A percentile compares a stretch with the other conserved stretches of the same genome.
These are phyloP conservation scores for Montipora capricornis DNA, from an alignment of 64 coral and sea anemone genomes.

Conservation along the genomic window DNA sequence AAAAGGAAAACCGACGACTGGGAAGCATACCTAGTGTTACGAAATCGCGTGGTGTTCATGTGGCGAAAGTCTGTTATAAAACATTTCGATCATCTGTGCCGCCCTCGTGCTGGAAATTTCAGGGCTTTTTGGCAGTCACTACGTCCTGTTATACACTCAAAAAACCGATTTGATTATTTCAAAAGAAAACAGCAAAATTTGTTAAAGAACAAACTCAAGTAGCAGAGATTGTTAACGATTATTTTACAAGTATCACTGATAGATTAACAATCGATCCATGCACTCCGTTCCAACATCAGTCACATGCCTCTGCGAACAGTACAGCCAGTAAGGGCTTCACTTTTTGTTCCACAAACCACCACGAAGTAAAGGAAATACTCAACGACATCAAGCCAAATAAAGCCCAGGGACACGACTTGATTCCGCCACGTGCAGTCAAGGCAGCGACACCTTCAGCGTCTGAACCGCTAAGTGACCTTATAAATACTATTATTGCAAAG, in stretches of 20 bases:
- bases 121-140: slow-evolving; percentile 16
- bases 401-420: too few species aligned
- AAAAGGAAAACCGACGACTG: neutral
- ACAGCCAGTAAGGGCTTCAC: too few species aligned
- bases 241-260: slow-evolving; percentile 13
- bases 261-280: neutral
- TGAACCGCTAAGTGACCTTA: too few species aligned
- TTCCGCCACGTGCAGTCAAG: neutral
- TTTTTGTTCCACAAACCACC: too few species aligned
- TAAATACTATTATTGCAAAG: neutral
- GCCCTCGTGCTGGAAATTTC: neutral
- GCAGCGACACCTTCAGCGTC: too few species aligned
- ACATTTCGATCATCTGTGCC: neutral
- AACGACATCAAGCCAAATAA: too few species aligned
- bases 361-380: too few species aligned
- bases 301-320: too few species aligned
- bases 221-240: slow-evolving; percentile 14
- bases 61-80: slow-evolving; percentile 10
- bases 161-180: neutral
- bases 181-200: neutral
- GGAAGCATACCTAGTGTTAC: neutral
- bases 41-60: neutral
- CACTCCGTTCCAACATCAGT: neutral
- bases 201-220: slow-evolving; percentile 8
- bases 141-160: neutral